phyloP scores from a whole-genome alignment of 2,113 vertebrate species.

The Tragelaphus imberbis region DNA sequence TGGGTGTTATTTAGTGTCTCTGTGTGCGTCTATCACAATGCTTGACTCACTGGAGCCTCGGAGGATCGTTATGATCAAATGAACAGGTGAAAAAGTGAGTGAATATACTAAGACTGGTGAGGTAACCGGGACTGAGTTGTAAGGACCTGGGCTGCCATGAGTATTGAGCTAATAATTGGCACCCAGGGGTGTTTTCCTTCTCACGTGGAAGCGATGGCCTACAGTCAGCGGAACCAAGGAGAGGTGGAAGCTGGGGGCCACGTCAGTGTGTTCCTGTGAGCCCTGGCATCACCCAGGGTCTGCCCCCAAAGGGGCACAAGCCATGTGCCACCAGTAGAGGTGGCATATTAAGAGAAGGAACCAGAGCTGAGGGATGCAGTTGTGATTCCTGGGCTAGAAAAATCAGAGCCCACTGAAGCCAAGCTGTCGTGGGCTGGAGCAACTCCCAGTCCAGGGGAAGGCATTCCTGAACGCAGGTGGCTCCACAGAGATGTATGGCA shows the following conservation, averaged over 20 bases:
- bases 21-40: neutral
- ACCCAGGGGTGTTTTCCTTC: neutral
- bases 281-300: neutral
- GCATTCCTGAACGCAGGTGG: neutral
- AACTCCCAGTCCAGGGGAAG: neutral
- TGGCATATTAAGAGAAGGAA: neutral
- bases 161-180: neutral
- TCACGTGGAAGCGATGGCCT: neutral
- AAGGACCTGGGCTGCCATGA: neutral
- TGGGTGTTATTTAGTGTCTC: neutral
- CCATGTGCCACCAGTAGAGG: neutral
- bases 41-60: neutral
- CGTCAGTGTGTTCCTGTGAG: accelerated
- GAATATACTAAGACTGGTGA: neutral
- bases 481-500: neutral
- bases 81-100: neutral
- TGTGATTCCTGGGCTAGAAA: neutral
- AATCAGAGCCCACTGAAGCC: neutral
- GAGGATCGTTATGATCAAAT: neutral
- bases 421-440: neutral
- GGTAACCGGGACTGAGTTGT: neutral
- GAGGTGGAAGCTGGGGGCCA: neutral
- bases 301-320: neutral
- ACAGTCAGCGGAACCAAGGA: no score
- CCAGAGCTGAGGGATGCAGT: neutral